Evolutionary conservation across 2,888 invertebrate genomes (phyloP), one percentile per base, ranked within the genome.

Genomic region (Lasioglossum vierecki): DNA sequence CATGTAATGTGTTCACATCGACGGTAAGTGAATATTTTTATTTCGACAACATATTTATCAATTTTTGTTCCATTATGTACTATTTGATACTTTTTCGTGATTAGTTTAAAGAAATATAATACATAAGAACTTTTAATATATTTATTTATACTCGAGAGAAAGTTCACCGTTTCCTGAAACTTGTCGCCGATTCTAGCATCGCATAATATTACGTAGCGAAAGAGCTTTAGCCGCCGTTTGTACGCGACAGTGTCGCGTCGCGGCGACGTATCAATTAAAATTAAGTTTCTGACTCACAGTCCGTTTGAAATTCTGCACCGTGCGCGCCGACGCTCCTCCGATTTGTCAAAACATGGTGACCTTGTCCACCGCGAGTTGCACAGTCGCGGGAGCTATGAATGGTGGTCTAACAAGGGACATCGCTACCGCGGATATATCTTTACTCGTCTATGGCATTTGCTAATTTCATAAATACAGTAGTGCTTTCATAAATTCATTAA

Each of bases 281-380:
- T 87, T 83, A 88, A 82, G 79, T 82, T 79, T 86, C 88, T 88
- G 88, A 87, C 80, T 86, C 83, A 87, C 57, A 66, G 83, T 57
- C 79, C 80, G 75, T 79, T 88, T 82, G 80, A 80, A 88, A 88
- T 85, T 88, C 85, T 78, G 76, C 77, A 80, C 75, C 75, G 78
- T 66, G 76, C 77, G 74, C 71, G 74, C 68, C 78, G 83, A 60
- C 76, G 83, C 77, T 88, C 79, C 74, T 72, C 77, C 73, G 60
- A n/a, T 84, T 88, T 86, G 88, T 84, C 88, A 84, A 88, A 88
- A 87, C 85, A 76, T 82, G 80, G 44, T 74, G 88, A 84, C 88
- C 88, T 88, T 88, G 88, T 66, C 26, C 81, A 68, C 84, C 80
- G 82, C 80, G 84, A 60, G 39, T 81, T 78, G 82, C 68, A 46